Evolutionary conservation across 2,888 invertebrate species (phyloP), one percentile per base, ranked within the genome.

Genomic region (Flabesymbios commensalis): DNA sequence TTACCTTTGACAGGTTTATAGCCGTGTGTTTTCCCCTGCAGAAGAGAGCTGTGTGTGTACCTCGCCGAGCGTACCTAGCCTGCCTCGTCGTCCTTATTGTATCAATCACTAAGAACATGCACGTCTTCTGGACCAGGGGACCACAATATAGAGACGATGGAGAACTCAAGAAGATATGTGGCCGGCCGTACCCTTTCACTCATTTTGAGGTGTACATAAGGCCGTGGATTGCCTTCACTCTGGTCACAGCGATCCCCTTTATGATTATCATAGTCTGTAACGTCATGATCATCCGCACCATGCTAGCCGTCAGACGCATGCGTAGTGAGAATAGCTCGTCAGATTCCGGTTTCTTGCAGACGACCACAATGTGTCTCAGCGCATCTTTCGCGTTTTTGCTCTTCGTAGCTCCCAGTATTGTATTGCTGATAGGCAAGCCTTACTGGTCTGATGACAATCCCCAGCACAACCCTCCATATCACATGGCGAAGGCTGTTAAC

Each of bases 1-100:
- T 78, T 26, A 78, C 78, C 5, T 57, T 77, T 3, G 78, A 79
- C 58, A 67, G 79, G 17, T 77, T 75, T 57, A 55, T 79, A 10
- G 75, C 70, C 17, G 77, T 79, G 1, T 74, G 75, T n/a, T 66
- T 74, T 32, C 79, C 79, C 0, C 69, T 76, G 41, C 61, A 61
- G 26, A 72, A 75, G 24, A 74, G 64, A 39, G 24, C 59, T 1
- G 59, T 74, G 14, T 78, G 78, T 55, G 73, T 73, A 0, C 31
- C 75, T 19, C 56, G 57, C 3, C 63, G 72, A 5, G 72, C 76
- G 3, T 70, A 71, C 17, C 36, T 72, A 14, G 65, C 69, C 19
- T 64, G 74, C 14, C 17, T 58, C 5, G 45, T 61, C 3, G 63
- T 75, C 24, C 22, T 71, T 2, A 32, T 65, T 2, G 19, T 69